phyloP scores from a whole-genome alignment of 2,797 vertebrate species.

The Pantherophis alleghaniensis region DNA sequence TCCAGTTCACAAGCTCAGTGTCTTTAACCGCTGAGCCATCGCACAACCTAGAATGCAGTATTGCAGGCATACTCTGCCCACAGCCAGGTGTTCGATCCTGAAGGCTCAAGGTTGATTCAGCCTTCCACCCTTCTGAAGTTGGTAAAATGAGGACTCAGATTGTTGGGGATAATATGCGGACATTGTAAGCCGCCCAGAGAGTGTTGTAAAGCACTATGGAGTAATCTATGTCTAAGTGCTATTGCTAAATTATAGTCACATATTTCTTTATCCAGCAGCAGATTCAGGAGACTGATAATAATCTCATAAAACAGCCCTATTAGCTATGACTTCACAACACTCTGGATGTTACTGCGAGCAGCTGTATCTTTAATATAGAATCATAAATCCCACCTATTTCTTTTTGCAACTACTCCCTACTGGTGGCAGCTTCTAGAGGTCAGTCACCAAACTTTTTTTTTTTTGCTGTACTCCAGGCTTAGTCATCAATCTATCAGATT shows the following conservation, averaged over 20 bases:
- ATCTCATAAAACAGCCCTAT: conserved; percentile 77
- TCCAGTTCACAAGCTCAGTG: no score
- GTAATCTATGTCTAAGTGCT: not conserved
- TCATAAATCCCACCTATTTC: conserved; percentile 75
- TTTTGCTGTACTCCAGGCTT: conserved; percentile 64
- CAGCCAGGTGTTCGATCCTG: not conserved
- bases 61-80: not conserved
- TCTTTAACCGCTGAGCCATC: no score
- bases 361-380: conserved; percentile 74
- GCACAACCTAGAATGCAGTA: not conserved
- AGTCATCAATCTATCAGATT: conserved; percentile 45
- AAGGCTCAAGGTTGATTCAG: not conserved
- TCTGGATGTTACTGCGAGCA: conserved; percentile 71
- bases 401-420: conserved; percentile 70
- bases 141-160: not conserved
- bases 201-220: not conserved
- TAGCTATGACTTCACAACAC: conserved; percentile 71
- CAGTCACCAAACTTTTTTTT: conserved; percentile 65
- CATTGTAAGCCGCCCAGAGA: not conserved
- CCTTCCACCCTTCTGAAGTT: not conserved
- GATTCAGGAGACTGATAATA: conserved; percentile 70
- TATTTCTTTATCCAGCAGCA: conserved; percentile 63
- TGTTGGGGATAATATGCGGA: not conserved
- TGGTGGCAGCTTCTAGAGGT: conserved; percentile 61
- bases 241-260: conserved; percentile 44